Evolutionary conservation across 2,113 vertebrate species (phyloP), one percentile per base, ranked within the genome.

Genomic region (Trogon melanurus): DNA sequence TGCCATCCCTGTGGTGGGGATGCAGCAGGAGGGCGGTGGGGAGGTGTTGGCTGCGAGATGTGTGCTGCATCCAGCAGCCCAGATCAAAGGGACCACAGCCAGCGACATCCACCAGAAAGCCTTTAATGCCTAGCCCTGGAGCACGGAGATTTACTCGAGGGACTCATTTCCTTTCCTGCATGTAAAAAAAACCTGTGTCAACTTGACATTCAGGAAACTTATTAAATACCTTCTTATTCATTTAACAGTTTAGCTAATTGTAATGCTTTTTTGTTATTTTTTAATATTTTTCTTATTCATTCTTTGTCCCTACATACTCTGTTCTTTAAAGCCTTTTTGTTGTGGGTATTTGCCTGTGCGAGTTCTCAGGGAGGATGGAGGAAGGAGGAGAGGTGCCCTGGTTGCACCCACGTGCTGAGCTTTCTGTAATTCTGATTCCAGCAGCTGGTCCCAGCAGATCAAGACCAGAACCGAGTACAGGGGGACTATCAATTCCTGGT

Each of bases 181-280:
- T 1, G 3, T 36, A 50, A 85, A 82, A 80, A 95, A 60, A 79
- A 13, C 9, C 20, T 64, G 27, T 65, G 71, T 96, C 80, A 93
- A 79, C 92, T 48, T 93, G 80, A 92, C 85, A 79, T 94, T 81
- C 72, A 85, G 45, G 67, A 72, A 81, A 78, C 65, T 91, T 69
- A 41, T 80, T 70, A 84, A 79, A 86, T 94, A 82, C 70, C 17
- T 93, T 92, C 74, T 67, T 45, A 78, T 72, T 94, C 0, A 0
- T 87, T 85, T 91, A 95, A 56, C 44, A 80, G 53, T 92, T 91
- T 25, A 71, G 71, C n/a, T 81, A 89, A 95, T 91, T 84, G 89
- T n/a, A 58, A 9, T 51, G 26, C 4, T 15, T 62, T 34, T 54
- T 45, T n/a, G 21, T 60, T 88, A 47, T 69, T 72, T 92, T 67